These are phyloP conservation scores for Carcina quercana DNA, from an alignment of 2,888 invertebrate species.

Conservation along the genomic window DNA sequence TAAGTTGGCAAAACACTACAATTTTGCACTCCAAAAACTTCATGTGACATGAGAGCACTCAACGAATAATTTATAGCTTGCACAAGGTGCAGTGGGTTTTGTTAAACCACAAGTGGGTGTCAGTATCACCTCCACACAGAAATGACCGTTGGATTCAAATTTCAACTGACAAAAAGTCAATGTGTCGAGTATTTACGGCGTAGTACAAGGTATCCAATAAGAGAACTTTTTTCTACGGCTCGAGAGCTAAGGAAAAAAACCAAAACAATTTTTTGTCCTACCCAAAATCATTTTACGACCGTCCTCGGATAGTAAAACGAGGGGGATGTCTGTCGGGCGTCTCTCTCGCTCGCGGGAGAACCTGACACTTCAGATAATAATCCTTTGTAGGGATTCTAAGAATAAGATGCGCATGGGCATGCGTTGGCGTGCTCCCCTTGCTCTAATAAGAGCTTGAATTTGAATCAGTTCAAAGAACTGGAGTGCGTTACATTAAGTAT, in stretches of 20 bases:
- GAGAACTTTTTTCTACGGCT: conserved; percentile 35
- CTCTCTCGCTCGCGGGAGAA: conserved; percentile 37
- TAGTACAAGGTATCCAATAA: conserved; percentile 57
- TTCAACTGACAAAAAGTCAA: conserved; percentile 38
- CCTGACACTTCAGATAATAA: conserved; percentile 50
- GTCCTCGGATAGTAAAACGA: conserved; percentile 62
- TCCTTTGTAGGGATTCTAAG: conserved; percentile 52
- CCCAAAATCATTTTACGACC: conserved; percentile 67
- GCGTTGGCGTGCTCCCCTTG: conserved; percentile 17
- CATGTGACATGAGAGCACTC: no score
- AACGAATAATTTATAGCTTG: no score
- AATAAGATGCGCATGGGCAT: conserved; percentile 40
- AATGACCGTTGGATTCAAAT: conserved; percentile 60
- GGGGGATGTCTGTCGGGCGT: conserved; percentile 23
- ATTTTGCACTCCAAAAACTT: no score
- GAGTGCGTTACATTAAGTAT: no score
- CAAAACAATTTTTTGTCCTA: conserved; percentile 67
- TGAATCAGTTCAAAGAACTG: conserved; percentile 14
- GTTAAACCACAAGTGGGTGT: no score
- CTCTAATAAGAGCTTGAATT: conserved; percentile 6
- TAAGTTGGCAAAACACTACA: no score
- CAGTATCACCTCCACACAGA: no score
- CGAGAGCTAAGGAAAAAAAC: conserved; percentile 56
- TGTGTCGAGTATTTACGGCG: conserved; percentile 63
- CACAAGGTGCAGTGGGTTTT: no score